Evolutionary conservation across 2,888 invertebrate species (phyloP), one percentile per base, ranked within the genome.

Genomic region (Barypeithes pellucidus): DNA sequence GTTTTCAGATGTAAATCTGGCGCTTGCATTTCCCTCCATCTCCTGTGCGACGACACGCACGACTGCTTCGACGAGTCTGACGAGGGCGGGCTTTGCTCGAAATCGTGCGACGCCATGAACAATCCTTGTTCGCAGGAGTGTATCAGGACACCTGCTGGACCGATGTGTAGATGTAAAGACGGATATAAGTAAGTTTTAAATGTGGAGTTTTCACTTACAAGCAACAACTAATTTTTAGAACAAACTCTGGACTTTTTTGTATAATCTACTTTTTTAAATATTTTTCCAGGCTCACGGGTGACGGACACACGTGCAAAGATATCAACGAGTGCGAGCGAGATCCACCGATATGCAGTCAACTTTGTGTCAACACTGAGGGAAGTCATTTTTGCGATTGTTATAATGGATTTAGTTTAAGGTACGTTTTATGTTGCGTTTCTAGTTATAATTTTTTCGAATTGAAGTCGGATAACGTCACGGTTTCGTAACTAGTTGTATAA

Each of bases 51-150:
- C 81, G 87, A 87, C 0, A 83, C 83, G 0, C 78, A 83, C 0
- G 89, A 95, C 82, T 95, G 95, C 80, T 83, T 82, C 50, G 93
- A 93, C 79, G 90, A 89, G 0, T 89, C 90, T 7, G 95, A 95
- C 81, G 95, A 95, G 84, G 87, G 88, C 0, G 90, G 89, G 0
- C 83, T 87, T 0, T 94, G 94, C 78, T 82, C 90, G 87, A 83
- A 81, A 2, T 83, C 88, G 0, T 91, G 91, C 79, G 77, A 79
- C 20, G 54, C 75, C 1, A 72, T 77, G 2, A 79, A 78, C n/a
- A 85, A 85, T 79, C 85, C 86, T 0, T 92, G 93, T 79, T 81
- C 88, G 0, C 89, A 89, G 76, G 80, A 84, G 5, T 95, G 95
- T 80, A 84, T 86, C 18, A 86, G 89, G 18, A 91, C 92, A 0